phyloP scores from a whole-genome alignment of 2,797 vertebrate species.

The Staurois parvus region DNA sequence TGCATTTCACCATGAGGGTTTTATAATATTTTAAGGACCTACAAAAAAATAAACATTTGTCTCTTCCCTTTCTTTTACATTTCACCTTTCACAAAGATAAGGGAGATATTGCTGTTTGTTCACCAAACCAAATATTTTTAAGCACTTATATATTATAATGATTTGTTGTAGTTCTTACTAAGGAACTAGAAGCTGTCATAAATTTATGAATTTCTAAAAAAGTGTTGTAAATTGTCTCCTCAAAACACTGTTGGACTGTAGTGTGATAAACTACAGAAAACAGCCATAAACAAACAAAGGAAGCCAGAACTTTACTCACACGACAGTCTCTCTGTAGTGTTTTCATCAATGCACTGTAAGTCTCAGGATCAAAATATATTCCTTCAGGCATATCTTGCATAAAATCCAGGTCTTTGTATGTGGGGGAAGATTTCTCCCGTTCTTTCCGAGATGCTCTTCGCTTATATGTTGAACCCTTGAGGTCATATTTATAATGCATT shows the following conservation, averaged over 20 bases:
- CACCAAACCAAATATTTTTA: background rate
- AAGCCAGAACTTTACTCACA: conserved; percentile 74
- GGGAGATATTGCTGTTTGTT: background rate
- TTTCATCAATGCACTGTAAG: conserved; percentile 90
- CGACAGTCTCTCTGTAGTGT: conserved; percentile 93
- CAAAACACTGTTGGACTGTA: background rate
- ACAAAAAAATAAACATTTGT: too few species aligned
- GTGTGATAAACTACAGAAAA: background rate
- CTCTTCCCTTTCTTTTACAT: too few species aligned
- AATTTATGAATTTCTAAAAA: conserved; percentile 7
- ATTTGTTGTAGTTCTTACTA: background rate
- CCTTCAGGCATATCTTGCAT: conserved; percentile 91
- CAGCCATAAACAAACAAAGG: background rate
- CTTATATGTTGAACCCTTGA: conserved; percentile 95
- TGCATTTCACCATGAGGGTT: too few species aligned
- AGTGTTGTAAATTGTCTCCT: background rate
- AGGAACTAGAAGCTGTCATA: background rate
- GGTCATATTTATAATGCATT: conserved; percentile 96
- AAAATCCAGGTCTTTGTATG: conserved; percentile 96
- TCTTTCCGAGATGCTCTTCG: conserved; percentile 91
- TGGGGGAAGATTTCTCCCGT: conserved; percentile 84
- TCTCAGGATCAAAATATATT: conserved; percentile 90
- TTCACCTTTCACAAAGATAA: background rate
- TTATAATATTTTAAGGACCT: too few species aligned
- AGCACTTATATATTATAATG: background rate